phyloP scores from a whole-genome alignment of 2,113 vertebrate genomes.

The Oophaga pumilio region DNA sequence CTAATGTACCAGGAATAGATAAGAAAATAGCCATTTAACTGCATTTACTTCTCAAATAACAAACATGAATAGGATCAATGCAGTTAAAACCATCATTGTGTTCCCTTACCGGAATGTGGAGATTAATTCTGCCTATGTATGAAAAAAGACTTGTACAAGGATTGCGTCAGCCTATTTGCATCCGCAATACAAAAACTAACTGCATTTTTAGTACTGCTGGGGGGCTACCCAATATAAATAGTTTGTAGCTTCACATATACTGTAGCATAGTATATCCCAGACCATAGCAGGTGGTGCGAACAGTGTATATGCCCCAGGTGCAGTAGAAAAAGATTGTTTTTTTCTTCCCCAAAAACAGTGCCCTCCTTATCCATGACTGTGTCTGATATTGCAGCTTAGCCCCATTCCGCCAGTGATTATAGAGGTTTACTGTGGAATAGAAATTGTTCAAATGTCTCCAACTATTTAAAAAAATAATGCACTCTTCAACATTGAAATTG shows the following conservation, averaged over 20 bases:
- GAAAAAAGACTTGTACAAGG: background rate
- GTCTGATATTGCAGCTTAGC: background rate
- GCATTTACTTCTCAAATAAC: conserved; percentile 67
- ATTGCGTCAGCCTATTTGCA: background rate
- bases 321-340: background rate
- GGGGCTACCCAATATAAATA: no score
- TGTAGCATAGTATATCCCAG: no score
- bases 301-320: no score
- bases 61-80: conserved; percentile 74
- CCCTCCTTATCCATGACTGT: background rate
- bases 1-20: conserved; percentile 76
- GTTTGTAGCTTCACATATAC: no score
- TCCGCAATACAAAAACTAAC: background rate
- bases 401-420: background rate
- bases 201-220: background rate
- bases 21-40: conserved; percentile 72
- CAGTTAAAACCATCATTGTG: conserved; percentile 15
- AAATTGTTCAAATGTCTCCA: no score
- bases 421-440: no score
- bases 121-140: background rate
- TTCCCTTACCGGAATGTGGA: background rate
- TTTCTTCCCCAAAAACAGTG: background rate
- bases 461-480: no score
- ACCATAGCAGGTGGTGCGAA: no score
- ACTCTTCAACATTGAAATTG: no score